Evolutionary conservation across 1,140 invertebrate genomes (phyloP).

Genomic region (Akabosia matsudoensis): DNA sequence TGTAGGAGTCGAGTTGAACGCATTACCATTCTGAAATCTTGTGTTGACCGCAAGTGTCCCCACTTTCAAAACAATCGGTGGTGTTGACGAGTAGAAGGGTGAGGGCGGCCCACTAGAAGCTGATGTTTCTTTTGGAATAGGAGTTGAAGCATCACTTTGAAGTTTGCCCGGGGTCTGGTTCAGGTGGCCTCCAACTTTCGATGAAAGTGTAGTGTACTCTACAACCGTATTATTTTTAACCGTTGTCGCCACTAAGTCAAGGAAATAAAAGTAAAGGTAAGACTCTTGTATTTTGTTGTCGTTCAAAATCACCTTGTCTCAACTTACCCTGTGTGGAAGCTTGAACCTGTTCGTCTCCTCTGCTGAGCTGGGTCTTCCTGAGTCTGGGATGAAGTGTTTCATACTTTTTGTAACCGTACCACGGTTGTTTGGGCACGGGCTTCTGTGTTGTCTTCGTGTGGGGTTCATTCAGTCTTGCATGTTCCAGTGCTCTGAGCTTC

Average conservation of each 20-base stretch:
- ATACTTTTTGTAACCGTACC: not conserved
- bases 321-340: not conserved
- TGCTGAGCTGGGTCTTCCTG: not conserved
- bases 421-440: not conserved
- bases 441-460: not conserved
- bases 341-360: not conserved
- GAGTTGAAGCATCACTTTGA: not conserved
- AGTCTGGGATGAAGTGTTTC: not conserved
- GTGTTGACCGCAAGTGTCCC: not conserved
- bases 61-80: conserved; percentile 10
- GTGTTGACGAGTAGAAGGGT: not conserved
- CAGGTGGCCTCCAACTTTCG: not conserved
- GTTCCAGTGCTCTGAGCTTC: conserved; percentile 25
- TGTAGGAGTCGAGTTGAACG: too few species aligned
- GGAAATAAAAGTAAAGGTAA: not conserved
- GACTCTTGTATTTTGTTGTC: not conserved
- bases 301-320: too few species aligned
- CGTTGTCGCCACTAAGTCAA: not conserved
- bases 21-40: not conserved
- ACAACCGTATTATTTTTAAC: not conserved
- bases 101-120: not conserved
- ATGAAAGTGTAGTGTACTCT: not conserved
- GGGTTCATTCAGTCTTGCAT: conserved; percentile 29
- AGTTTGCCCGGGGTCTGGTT: not conserved
- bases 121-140: not conserved